Percentiles rank a stretch among this genome's conserved stretches.
Evolutionary conservation across 2,113 vertebrate species (phyloP).

Genomic region (Heliornis fulica): DNA sequence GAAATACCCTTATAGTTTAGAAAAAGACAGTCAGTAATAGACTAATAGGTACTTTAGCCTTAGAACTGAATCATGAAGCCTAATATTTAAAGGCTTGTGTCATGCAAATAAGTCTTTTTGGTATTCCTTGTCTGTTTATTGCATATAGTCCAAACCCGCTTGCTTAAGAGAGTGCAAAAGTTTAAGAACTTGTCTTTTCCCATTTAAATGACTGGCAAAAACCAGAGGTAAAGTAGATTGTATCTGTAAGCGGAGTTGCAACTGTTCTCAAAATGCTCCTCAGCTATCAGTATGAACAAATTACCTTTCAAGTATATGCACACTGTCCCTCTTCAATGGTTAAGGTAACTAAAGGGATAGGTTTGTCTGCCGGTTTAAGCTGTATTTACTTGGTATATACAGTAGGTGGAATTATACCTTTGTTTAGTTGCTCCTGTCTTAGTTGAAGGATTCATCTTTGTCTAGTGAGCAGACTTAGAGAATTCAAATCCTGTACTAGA

Average conservation of each 20-base stretch:
- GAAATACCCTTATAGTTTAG: slow-evolving; percentile 5
- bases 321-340: not conserved
- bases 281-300: not conserved
- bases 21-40: not conserved
- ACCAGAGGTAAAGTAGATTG: not conserved
- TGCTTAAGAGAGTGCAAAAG: not conserved
- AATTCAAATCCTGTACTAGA: not conserved
- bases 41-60: not conserved
- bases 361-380: not conserved
- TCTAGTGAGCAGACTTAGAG: not conserved
- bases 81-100: not conserved
- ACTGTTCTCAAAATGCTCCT: not conserved
- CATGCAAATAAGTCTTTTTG: not conserved
- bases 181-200: not conserved
- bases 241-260: not conserved
- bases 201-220: not conserved
- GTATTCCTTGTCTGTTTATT: not conserved
- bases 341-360: not conserved
- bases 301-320: not conserved
- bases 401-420: not conserved
- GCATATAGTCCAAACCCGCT: not conserved
- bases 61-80: not conserved
- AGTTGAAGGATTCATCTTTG: not conserved
- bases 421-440: not conserved
- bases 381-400: not conserved